These are phyloP conservation scores for Squalus acanthias DNA, from an alignment of 2,797 vertebrate species.

Conservation along the genomic window DNA sequence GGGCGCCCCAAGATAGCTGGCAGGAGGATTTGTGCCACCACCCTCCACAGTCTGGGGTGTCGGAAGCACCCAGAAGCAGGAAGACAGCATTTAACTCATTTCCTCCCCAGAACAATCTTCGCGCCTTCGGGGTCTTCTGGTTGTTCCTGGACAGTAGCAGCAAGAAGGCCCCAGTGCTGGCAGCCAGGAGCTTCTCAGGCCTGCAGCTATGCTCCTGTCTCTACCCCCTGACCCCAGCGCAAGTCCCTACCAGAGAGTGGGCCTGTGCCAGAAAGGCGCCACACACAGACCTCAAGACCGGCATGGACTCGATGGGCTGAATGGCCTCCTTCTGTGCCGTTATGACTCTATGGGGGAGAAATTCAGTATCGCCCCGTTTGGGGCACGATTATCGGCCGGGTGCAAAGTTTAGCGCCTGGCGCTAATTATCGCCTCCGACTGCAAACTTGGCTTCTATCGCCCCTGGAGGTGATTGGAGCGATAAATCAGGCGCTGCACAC, in stretches of 20 bases:
- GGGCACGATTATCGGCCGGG: too few species aligned
- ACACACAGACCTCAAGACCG: background rate
- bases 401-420: too few species aligned
- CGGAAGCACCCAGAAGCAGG: background rate
- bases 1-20: background rate
- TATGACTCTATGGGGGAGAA: too few species aligned
- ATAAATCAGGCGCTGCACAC: too few species aligned
- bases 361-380: too few species aligned
- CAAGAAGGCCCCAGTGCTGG: background rate
- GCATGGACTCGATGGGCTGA: background rate
- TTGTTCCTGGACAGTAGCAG: background rate
- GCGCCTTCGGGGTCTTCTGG: background rate
- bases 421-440: too few species aligned
- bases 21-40: background rate
- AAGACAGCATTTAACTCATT: background rate
- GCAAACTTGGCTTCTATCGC: too few species aligned
- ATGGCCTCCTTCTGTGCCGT: too few species aligned
- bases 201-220: background rate
- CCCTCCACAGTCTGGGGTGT: background rate
- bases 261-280: background rate
- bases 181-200: background rate
- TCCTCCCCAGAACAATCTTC: background rate
- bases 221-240: background rate
- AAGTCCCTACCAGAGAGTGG: background rate
- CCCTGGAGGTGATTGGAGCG: too few species aligned